Evolutionary conservation across 2,888 invertebrate genomes (phyloP).

Genomic region (Plebejus argus): DNA sequence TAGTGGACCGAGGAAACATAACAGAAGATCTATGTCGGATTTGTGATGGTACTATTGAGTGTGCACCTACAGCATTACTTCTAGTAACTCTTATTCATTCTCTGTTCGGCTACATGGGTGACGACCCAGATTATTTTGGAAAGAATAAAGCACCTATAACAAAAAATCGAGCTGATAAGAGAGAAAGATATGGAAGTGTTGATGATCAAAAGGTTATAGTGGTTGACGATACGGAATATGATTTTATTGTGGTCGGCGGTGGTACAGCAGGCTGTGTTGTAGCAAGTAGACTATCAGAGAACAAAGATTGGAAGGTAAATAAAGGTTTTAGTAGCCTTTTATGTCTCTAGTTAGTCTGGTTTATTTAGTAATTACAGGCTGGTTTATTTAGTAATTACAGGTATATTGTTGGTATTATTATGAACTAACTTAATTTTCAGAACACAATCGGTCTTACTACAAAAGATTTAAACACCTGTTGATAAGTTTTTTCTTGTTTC

Average conservation of each 20-base stretch:
- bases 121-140: constrained; percentile 67
- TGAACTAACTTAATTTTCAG: too few relatives aligned
- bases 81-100: constrained; percentile 70
- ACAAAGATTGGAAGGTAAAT: constrained; percentile 69
- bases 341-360: not conserved
- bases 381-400: not conserved
- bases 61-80: constrained; percentile 72
- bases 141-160: constrained; percentile 42
- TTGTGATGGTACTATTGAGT: constrained; percentile 73
- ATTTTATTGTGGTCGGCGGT: constrained; percentile 69
- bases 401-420: not conserved
- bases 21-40: constrained; percentile 70
- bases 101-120: constrained; percentile 65
- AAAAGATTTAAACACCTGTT: too few relatives aligned
- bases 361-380: not conserved
- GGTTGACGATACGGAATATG: constrained; percentile 50
- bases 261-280: constrained; percentile 73
- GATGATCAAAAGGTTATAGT: not conserved
- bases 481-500: too few relatives aligned
- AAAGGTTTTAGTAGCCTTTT: not conserved
- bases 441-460: too few relatives aligned
- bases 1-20: constrained; percentile 51
- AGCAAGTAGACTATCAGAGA: constrained; percentile 70
- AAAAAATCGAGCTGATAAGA: not conserved
- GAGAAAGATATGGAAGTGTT: not conserved